These are phyloP conservation scores for Hydrochoerus hydrochaeris DNA, from an alignment of 2,113 vertebrate genomes.

Conservation along the genomic window DNA sequence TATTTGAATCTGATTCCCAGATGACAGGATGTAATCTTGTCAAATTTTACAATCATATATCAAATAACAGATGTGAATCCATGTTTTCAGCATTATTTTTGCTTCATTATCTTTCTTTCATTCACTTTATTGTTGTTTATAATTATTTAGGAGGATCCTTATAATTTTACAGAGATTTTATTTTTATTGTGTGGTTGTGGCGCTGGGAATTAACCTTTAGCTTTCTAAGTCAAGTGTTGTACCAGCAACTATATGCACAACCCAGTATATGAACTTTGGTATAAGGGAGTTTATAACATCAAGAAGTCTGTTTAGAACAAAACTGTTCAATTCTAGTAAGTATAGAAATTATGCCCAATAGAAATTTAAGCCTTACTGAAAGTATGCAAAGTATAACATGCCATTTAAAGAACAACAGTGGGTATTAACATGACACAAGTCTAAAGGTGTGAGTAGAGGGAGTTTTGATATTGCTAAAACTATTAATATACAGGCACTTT, in stretches of 20 bases:
- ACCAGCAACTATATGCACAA: not conserved
- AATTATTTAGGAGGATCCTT: not conserved
- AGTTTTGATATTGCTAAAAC: conserved; percentile 3
- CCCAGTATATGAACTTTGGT: not conserved
- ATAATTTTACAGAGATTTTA: no score
- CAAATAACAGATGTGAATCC: not conserved
- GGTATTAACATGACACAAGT: not conserved
- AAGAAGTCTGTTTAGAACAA: conserved; percentile 7
- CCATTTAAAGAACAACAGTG: not conserved
- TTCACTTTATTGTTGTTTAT: conserved; percentile 18
- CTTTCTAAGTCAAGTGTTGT: no score
- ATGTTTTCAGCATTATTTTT: not conserved
- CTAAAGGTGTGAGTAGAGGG: not conserved
- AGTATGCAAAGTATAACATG: conserved; percentile 7
- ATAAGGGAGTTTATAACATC: not conserved
- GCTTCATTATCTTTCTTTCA: not conserved
- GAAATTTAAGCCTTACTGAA: conserved; percentile 6
- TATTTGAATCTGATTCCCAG: conserved; percentile 45
- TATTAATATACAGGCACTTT: not conserved
- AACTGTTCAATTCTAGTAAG: not conserved
- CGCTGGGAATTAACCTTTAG: not conserved
- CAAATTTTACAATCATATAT: not conserved
- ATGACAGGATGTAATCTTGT: not conserved
- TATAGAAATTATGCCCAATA: conserved; percentile 40
- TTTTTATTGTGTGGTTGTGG: not conserved